Conservation (phyloP, 2,797 vertebrate species). For the Sitta carolinensis region DNA sequence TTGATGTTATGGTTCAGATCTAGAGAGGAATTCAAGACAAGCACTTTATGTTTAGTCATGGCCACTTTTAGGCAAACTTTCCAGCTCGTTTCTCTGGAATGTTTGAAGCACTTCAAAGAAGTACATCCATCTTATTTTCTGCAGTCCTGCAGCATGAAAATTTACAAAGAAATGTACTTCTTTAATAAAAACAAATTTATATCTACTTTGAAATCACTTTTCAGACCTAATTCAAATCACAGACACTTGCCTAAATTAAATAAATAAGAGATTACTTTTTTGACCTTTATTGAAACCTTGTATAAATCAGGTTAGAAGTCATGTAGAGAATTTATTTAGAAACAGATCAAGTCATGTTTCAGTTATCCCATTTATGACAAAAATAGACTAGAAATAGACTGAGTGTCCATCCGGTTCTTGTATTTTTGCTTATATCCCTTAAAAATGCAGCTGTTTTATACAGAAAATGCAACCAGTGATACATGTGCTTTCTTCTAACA, state of each 20-base stretch:
- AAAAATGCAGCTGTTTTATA: background rate
- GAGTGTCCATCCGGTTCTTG: background rate
- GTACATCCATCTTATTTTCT: background rate
- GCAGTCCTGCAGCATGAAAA: background rate
- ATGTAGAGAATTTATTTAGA: background rate
- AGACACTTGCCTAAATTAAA: background rate
- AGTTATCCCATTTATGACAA: background rate
- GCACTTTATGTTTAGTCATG: background rate
- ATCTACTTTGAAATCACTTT: background rate
- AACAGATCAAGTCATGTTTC: background rate
- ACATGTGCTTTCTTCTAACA: background rate
- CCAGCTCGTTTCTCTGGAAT: background rate
- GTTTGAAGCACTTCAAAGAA: background rate
- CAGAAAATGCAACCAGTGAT: background rate
- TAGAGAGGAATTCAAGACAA: slow-evolving; percentile 14
- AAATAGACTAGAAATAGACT: background rate
- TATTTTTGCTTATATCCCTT: background rate
- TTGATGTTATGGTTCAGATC: background rate
- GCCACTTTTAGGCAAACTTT: background rate
- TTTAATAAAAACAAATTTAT: background rate
- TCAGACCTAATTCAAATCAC: background rate
- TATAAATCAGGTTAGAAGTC: background rate
- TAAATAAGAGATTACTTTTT: background rate
- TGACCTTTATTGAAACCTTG: background rate
- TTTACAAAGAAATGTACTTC: background rate